Evolutionary conservation across 2,797 vertebrate species (phyloP).

Genomic region (Pempheris klunzingeri): DNA sequence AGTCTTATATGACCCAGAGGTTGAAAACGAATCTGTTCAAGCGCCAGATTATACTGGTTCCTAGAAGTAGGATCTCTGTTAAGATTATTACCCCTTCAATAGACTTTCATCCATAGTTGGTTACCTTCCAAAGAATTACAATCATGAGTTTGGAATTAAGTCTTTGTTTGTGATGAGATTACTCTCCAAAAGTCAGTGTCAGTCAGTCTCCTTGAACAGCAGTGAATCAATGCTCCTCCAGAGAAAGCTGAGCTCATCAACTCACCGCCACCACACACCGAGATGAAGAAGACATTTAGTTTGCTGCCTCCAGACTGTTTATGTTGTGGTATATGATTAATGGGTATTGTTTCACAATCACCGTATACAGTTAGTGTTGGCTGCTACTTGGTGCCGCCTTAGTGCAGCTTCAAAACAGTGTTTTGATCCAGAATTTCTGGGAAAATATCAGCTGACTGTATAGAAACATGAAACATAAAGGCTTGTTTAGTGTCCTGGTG

Average conservation of each 20-base stretch:
- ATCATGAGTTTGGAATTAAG: not conserved
- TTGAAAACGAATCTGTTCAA: not conserved
- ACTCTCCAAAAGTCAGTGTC: no score
- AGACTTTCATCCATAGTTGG: slow-evolving; percentile 18
- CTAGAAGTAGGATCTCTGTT: slow-evolving; percentile 11
- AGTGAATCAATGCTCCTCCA: slow-evolving; percentile 27
- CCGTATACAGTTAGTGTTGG: not conserved
- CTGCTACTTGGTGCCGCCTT: not conserved
- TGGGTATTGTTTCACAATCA: slow-evolving; percentile 13
- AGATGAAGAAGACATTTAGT: slow-evolving; percentile 8
- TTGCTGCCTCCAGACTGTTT: slow-evolving; percentile 2
- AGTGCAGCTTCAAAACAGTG: not conserved
- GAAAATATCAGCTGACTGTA: not conserved
- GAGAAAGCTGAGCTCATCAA: slow-evolving; percentile 45
- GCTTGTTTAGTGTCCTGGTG: not conserved
- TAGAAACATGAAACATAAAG: not conserved
- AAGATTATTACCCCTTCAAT: not conserved
- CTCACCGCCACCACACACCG: not conserved
- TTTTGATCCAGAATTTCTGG: not conserved
- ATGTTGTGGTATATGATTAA: slow-evolving; percentile 16
- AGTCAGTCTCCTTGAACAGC: slow-evolving; percentile 23
- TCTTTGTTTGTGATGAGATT: slow-evolving; percentile 27
- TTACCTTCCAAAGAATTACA: slow-evolving; percentile 19
- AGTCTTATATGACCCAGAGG: not conserved
- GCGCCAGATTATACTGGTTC: not conserved